phyloP scores from a whole-genome alignment of 2,113 vertebrate genomes.

The Xiphophorus maculatus region DNA sequence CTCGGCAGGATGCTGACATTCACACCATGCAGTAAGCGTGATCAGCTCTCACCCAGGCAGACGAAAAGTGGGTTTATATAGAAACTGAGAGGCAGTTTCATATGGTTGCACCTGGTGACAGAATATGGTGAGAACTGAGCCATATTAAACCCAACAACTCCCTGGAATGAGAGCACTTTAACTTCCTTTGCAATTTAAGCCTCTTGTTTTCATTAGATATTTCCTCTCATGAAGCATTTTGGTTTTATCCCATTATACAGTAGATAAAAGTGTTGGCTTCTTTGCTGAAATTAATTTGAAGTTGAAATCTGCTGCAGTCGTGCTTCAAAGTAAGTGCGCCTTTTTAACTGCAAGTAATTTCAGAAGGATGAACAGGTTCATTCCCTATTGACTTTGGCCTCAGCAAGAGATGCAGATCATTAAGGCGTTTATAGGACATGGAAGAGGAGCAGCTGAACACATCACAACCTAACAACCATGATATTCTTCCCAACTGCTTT shows the following conservation, averaged over 20 bases:
- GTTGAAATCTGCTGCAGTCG: conserved; percentile 20
- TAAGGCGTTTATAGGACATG: conserved; percentile 50
- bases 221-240: conserved; percentile 22
- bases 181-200: conserved; percentile 28
- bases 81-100: conserved; percentile 76
- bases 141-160: conserved; percentile 60
- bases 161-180: conserved; percentile 28
- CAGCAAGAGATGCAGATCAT: conserved; percentile 48
- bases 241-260: neutral
- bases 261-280: neutral
- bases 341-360: conserved; percentile 19
- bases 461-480: conserved; percentile 32
- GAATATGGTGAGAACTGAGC: conserved; percentile 64
- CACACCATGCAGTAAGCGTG: conserved; percentile 73
- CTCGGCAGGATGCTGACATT: conserved; percentile 76
- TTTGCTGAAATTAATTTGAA: neutral
- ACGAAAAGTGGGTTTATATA: conserved; percentile 76
- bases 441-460: conserved; percentile 41
- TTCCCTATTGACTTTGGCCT: conserved; percentile 29
- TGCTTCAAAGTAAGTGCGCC: conserved; percentile 11
- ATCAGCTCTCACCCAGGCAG: conserved; percentile 75
- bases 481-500: conserved; percentile 29
- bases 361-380: conserved; percentile 37
- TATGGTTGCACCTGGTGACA: conserved; percentile 76
- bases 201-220: conserved; percentile 37